Conservation (phyloP, 2,888 invertebrate genomes). For the Aricia artaxerxes region DNA sequence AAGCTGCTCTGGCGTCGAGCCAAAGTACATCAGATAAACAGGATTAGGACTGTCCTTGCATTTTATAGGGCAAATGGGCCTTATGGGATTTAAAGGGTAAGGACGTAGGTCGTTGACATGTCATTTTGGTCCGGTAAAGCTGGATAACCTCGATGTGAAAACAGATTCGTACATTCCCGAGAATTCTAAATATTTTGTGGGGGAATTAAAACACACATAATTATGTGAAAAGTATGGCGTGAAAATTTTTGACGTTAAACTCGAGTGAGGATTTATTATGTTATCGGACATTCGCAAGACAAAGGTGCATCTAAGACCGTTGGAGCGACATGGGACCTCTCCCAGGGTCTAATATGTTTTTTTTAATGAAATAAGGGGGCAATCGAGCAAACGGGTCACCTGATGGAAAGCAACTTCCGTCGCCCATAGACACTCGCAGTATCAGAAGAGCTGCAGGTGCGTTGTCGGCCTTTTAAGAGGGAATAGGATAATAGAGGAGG, state of each 20-base stretch:
- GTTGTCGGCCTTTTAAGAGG: too few species aligned
- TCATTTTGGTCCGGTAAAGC: background rate
- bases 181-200: background rate
- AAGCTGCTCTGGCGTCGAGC: constrained; percentile 12
- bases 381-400: too few species aligned
- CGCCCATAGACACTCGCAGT: too few species aligned
- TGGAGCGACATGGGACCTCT: too few species aligned
- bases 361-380: too few species aligned
- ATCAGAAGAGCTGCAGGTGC: too few species aligned
- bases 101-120: constrained; percentile 6
- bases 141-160: background rate
- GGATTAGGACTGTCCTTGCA: constrained; percentile 10
- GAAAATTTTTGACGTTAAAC: background rate
- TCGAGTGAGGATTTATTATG: too few species aligned
- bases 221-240: background rate
- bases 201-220: background rate
- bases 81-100: constrained; percentile 17
- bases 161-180: background rate
- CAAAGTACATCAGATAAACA: constrained; percentile 18
- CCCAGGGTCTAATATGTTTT: too few species aligned
- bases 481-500: too few species aligned
- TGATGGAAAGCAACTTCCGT: too few species aligned
- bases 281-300: too few species aligned
- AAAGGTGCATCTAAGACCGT: too few species aligned
- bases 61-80: constrained; percentile 16